phyloP scores from a whole-genome alignment of 2,797 vertebrate species.

The Liparis tanakae region DNA sequence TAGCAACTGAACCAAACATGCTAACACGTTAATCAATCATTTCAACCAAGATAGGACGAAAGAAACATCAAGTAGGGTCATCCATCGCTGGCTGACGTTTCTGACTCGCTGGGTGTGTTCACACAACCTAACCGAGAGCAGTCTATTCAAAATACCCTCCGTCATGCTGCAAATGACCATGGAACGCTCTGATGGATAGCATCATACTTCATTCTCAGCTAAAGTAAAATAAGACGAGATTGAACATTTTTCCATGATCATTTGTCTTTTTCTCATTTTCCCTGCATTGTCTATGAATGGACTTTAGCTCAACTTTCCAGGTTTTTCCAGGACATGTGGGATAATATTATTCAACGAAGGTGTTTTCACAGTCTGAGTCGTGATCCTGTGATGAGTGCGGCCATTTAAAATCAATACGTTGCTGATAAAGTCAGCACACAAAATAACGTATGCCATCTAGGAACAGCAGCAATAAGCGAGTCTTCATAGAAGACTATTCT shows the following conservation, averaged over 20 bases:
- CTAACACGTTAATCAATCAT: not conserved
- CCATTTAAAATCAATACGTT: conserved; percentile 34
- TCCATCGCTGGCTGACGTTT: not conserved
- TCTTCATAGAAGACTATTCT: conserved; percentile 5
- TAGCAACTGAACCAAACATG: not conserved
- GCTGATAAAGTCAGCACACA: conserved; percentile 25
- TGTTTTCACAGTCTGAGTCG: conserved; percentile 9
- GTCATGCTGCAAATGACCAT: not conserved
- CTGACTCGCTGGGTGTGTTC: no score
- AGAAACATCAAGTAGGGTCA: not conserved
- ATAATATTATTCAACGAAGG: not conserved
- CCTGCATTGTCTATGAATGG: not conserved
- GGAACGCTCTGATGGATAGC: not conserved
- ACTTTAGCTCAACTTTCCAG: not conserved
- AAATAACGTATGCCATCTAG: conserved; percentile 13
- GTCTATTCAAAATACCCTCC: no score
- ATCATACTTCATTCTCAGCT: not conserved
- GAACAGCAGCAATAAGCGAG: conserved; percentile 2
- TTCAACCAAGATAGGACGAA: not conserved
- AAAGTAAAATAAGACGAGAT: not conserved
- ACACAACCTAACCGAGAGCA: no score
- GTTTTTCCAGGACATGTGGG: not conserved
- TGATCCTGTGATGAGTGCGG: conserved; percentile 5
- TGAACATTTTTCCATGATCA: not conserved
- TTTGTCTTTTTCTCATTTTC: not conserved